Evolutionary conservation across 1,140 invertebrate genomes (phyloP), one percentile per base, ranked within the genome.

Genomic region (Triops longicaudatus): DNA sequence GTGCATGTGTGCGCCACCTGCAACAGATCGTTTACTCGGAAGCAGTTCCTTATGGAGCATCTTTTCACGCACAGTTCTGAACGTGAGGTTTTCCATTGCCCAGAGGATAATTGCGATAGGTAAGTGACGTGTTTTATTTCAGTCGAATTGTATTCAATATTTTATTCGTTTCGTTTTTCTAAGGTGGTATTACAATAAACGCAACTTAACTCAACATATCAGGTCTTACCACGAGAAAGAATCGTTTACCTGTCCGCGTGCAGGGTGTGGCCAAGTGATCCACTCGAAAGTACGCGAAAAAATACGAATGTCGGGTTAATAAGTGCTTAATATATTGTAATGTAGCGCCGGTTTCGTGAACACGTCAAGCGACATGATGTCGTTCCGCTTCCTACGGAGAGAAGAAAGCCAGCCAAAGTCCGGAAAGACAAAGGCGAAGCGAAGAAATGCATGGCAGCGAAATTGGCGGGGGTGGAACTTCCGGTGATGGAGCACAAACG

Each of bases 81-180:
- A n/a, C 50, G 76, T 17, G 76, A 76, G 31, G 41, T 72, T n/a
- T 77, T 77, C 76, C 50, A 72, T 26, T 77, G 76, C 72, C 76
- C 76, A 5, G 26, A 26, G 17, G 76, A 77, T 31, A 28, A 27
- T 9, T 77, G 76, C 72, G 72, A 76, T 22, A 22, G 76, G 76
- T 77, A 76, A 22, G 22, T 31, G 14, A 22, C n/a, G n/a, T n/a
- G n/a, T n/a, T n/a, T n/a, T n/a, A n/a, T n/a, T n/a, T n/a, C n/a
- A n/a, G n/a, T n/a, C n/a, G n/a, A n/a, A n/a, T n/a, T n/a, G n/a
- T n/a, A n/a, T n/a, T n/a, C n/a, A n/a, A n/a, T n/a, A 7, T 10
- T 74, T 22, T 74, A 28, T 28, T 41, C 27, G 17, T 12, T 10
- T 42, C 1, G 22, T n/a, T 74, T 31, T 37, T 77, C 26, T n/a